These are phyloP conservation scores for Eutrigla gurnardus DNA, from an alignment of 2,797 vertebrate genomes.

Conservation along the genomic window DNA sequence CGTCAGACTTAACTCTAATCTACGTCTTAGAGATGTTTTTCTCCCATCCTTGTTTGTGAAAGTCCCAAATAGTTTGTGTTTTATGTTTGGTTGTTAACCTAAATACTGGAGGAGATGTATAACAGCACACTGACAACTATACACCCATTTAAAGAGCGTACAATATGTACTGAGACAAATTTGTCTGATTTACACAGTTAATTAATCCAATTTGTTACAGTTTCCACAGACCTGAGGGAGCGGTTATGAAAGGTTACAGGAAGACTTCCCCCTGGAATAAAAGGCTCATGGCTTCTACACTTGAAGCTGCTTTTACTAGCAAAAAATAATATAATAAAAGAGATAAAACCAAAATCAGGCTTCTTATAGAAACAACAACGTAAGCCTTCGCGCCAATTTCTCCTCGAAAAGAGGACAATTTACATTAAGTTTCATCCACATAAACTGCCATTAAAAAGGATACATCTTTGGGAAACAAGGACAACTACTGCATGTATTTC, in stretches of 20 bases:
- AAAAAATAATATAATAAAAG: neutral
- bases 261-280: neutral
- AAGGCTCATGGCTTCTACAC: neutral
- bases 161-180: neutral
- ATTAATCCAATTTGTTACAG: neutral
- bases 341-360: neutral
- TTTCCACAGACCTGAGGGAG: neutral
- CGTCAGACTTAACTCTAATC: no score
- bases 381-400: neutral
- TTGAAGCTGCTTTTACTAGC: neutral
- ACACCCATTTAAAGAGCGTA: neutral
- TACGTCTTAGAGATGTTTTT: neutral
- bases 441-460: neutral
- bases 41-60: neutral
- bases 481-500: conserved; percentile 50
- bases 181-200: neutral
- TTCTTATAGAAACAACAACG: neutral
- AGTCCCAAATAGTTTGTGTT: neutral
- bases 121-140: neutral
- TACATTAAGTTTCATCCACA: neutral
- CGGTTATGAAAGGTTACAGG: conserved; percentile 1
- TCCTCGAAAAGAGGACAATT: neutral
- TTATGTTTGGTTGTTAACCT: neutral
- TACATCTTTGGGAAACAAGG: conserved; percentile 11
- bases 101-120: neutral